Percentiles rank a stretch among this genome's conserved stretches.
phyloP scores from a whole-genome alignment of 2,888 invertebrate species.

The Ectemnius continuus region DNA sequence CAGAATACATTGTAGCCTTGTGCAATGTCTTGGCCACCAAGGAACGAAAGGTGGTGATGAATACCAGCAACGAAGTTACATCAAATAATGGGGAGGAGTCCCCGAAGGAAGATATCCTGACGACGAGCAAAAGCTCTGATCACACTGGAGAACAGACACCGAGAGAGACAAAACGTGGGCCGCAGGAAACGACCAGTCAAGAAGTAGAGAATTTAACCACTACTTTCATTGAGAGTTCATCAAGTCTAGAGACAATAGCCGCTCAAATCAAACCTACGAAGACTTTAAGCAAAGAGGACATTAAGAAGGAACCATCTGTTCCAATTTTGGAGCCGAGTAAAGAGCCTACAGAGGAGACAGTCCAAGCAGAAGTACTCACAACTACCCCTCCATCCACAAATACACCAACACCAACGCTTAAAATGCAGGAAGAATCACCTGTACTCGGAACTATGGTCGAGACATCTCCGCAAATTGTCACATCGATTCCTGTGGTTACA shows the following conservation, averaged over 20 bases:
- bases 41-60: constrained; percentile 84
- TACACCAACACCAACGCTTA: constrained; percentile 47
- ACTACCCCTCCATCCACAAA: constrained; percentile 55
- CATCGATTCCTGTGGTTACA: constrained; percentile 20
- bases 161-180: constrained; percentile 21
- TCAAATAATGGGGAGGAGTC: constrained; percentile 46
- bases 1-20: constrained; percentile 86
- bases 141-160: constrained; percentile 14
- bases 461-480: constrained; percentile 38
- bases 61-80: constrained; percentile 81
- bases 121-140: constrained; percentile 20
- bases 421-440: constrained; percentile 55
- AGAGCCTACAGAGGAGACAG: constrained; percentile 58
- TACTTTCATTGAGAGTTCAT: constrained; percentile 16
- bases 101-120: constrained; percentile 24
- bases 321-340: constrained; percentile 66
- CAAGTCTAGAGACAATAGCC: constrained; percentile 53
- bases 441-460: constrained; percentile 51
- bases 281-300: constrained; percentile 64
- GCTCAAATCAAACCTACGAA: constrained; percentile 70
- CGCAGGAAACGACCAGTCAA: constrained; percentile 24
- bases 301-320: constrained; percentile 59
- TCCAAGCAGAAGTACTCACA: constrained; percentile 58
- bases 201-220: constrained; percentile 19
- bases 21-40: constrained; percentile 87